phyloP scores from a whole-genome alignment of 2,888 invertebrate genomes.

The Aphodius sticticus region DNA sequence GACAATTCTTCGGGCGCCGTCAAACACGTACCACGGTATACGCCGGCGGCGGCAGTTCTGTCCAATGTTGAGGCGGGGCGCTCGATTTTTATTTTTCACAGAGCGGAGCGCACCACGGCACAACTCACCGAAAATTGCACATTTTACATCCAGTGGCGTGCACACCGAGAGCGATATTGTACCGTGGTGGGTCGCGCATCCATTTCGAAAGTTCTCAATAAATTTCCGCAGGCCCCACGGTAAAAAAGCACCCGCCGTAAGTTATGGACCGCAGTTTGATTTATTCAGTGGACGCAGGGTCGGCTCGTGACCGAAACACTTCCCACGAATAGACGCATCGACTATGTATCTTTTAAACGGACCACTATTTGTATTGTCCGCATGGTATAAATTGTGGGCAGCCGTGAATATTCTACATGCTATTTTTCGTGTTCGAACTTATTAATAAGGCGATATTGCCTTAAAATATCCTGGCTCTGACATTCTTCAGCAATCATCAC shows the following conservation, averaged over 20 bases:
- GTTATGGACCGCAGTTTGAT: constrained; percentile 4
- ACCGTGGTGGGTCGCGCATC: neutral
- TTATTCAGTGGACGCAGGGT: neutral
- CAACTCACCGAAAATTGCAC: constrained; percentile 4
- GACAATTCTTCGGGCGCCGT: neutral
- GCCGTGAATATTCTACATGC: neutral
- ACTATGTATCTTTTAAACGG: neutral
- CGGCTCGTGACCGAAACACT: constrained; percentile 4
- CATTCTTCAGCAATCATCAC: too few relatives aligned
- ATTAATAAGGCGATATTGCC: too few relatives aligned
- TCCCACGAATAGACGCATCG: neutral
- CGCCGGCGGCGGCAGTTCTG: neutral
- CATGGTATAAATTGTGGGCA: neutral
- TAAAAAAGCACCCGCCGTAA: neutral
- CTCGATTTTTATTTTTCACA: neutral
- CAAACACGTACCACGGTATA: neutral
- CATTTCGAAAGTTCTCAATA: neutral
- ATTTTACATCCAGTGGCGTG: constrained; percentile 4
- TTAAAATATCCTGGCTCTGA: too few relatives aligned
- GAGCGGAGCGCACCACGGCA: neutral
- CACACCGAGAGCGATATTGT: neutral
- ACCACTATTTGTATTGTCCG: neutral
- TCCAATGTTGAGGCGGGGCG: too few relatives aligned
- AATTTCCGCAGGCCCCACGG: neutral
- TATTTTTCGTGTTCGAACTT: too few relatives aligned